Base-by-base conservation (phyloP, 2,888 invertebrate genomes). In the Allacma fusca region DNA sequence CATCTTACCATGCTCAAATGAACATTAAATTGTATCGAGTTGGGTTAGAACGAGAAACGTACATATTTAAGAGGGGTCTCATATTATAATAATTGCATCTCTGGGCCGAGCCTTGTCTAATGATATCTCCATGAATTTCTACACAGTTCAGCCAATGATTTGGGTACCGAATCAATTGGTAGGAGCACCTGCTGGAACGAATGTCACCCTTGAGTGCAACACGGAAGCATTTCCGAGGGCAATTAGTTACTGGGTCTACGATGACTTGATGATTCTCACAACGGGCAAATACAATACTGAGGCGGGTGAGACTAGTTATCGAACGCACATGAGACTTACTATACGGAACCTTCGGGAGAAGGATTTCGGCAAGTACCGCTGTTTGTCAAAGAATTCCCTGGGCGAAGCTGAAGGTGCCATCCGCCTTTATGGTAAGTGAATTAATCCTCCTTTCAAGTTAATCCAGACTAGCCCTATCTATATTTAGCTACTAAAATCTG, bases 351-450 rank as follows among this genome's bases (percentile, higher is more conserved):
- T 96, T 80, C 92, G 93, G 87, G 89, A 90, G 77, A 92, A 91
- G 76, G 96, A 96, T 89, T 95, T 95, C 86, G 95, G 95, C 81
- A 94, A 93, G 89, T 96, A 96, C 88, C 85, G 94, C 85, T 96
- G 96, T 89, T 94, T 96, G 87, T 95, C 95, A 84, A 96, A 96
- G 88, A 96, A 96, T 88, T 95, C 95, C 75, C 91, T 96, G 68
- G 96, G 96, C 80, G 96, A 96, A 89, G 96, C 95, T 13, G 95
- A 96, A 88, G 95, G 95, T 85, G 94, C 95, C 84, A 95, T 96
- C 87, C 90, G 95, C 86, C 90, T 96, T 83, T 95, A 95, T 88
- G 95, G 95, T 95, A 89, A 90, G 67, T 72, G 21, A 50, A 50
- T 40, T 44, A 13, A 24, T 21, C 21, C 24, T 13, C 2, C 2